phyloP scores from a whole-genome alignment of 2,888 invertebrate genomes.

The Ferrisia virgata region DNA sequence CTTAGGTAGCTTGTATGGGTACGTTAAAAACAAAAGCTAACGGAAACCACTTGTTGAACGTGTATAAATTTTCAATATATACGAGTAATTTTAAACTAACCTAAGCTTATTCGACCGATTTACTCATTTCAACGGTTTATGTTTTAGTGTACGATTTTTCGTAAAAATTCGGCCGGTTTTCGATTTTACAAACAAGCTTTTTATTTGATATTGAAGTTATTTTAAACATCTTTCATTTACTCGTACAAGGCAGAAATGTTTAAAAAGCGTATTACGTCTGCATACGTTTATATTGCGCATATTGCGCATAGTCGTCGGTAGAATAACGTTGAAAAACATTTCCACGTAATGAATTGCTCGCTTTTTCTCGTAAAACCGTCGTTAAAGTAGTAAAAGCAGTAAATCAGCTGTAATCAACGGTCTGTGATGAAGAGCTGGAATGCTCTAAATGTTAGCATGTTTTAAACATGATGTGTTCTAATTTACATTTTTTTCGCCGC shows the following conservation, averaged over 20 bases:
- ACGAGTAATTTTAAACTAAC: neutral
- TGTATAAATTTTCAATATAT: neutral
- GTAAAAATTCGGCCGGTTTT: neutral
- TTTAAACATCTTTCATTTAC: neutral
- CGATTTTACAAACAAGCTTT: neutral
- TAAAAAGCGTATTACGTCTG: too few species aligned
- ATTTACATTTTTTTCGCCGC: neutral
- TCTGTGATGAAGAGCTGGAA: neutral
- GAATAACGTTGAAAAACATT: neutral
- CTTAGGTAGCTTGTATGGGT: too few species aligned
- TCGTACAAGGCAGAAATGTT: too few species aligned
- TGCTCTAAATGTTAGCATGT: neutral
- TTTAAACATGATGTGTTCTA: neutral
- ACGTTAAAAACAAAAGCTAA: neutral
- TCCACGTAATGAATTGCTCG: neutral
- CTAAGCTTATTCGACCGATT: neutral
- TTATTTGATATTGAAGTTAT: neutral
- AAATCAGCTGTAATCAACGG: neutral
- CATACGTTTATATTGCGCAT: neutral
- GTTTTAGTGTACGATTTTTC: neutral
- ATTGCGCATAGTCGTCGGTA: neutral
- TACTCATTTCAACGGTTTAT: neutral
- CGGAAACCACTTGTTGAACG: neutral
- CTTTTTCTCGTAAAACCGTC: neutral
- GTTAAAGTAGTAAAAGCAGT: neutral